Evolutionary conservation across 2,113 vertebrate species (phyloP).

Genomic region (Gavialis gangeticus): DNA sequence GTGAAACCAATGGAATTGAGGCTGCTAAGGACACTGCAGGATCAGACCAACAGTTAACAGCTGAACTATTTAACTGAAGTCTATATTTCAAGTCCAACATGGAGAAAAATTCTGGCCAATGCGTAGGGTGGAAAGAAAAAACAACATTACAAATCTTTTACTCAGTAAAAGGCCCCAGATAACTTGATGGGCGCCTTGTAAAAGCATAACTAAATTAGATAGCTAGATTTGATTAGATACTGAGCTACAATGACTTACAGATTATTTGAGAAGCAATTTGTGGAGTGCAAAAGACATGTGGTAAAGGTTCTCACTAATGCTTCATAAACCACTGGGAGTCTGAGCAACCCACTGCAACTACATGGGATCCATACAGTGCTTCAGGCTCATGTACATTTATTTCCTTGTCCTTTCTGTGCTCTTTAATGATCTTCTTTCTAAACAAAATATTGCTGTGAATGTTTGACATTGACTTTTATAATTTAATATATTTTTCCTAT

Average conservation of each 20-base stretch:
- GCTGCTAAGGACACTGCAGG: background rate
- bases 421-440: background rate
- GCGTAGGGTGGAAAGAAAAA: background rate
- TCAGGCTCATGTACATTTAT: rapidly evolving
- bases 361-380: background rate
- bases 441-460: background rate
- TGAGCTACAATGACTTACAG: background rate
- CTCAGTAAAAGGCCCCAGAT: background rate
- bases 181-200: rapidly evolving
- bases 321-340: background rate
- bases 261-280: background rate
- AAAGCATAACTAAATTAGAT: background rate
- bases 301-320: background rate
- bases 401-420: background rate
- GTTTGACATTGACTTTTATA: background rate
- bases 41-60: background rate
- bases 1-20: background rate
- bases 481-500: background rate
- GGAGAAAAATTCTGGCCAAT: background rate
- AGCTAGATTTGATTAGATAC: background rate
- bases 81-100: background rate
- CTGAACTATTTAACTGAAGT: background rate
- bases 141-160: background rate
- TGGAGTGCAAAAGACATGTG: background rate
- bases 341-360: background rate